Evolutionary conservation across 1,140 invertebrate species (phyloP), one percentile per base, ranked within the genome.

Genomic region (Heliconius hewitsoni): DNA sequence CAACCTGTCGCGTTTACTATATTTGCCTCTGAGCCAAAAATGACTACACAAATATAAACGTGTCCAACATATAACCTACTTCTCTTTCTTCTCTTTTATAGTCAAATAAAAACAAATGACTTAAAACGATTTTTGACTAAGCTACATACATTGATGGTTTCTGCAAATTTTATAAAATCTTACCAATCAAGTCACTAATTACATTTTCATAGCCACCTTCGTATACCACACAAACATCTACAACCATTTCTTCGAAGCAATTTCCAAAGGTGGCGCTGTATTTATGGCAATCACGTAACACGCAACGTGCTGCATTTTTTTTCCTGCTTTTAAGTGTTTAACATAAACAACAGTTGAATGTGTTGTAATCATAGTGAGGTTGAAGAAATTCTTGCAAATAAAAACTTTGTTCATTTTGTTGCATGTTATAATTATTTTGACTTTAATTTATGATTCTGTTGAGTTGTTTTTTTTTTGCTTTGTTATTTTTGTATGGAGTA

Each of bases 271-370:
- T 83, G 86, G 73, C 81, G 75, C 60, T 66, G 73, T 74, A 78
- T 86, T 88, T 86, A 86, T 86, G 85, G 85, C 81, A 84, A 88
- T 86, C 85, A 85, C 80, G 75, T 23, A 70, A 80, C 85, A 88
- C 83, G 86, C 86, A 75, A 86, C 81, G 73, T 9, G 55, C 60
- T 77, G 71, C 71, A 76, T 19, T 46, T 74, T 79, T 81, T 84
- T 83, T 76, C 73, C 60, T 73, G 30, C 73, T 79, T 73, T 50
- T 8, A 76, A 74, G 78, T 77, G 74, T 74, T 83, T 84, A 84
- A 78, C 82, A 83, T 86, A 86, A 77, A 76, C 73, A 50, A 80
- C 74, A 75, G 39, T 76, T 80, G 34, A 37, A 5, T 37, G 34
- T 80, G 60, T 76, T 52, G 27, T 81, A 81, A 81, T 81, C 74